Percentiles rank a stretch among this genome's conserved stretches.
phyloP scores from a whole-genome alignment of 2,888 invertebrate genomes.

The Tenthredo scrophulariae region DNA sequence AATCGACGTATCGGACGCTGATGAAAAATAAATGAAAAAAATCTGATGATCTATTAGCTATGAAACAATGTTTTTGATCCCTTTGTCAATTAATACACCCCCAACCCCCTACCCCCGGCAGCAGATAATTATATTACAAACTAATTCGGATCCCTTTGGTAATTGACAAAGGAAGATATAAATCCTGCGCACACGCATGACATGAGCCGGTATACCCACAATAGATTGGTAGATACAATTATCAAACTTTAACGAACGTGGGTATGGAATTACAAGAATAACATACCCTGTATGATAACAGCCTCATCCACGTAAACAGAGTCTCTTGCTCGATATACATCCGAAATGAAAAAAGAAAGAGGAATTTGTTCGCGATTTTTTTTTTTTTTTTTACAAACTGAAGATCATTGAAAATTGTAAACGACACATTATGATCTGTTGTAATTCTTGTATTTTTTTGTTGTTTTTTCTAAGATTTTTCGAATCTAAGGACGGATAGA shows the following conservation, averaged over 20 bases:
- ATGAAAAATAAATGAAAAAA: background rate
- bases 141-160: constrained; percentile 7
- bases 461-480: no score
- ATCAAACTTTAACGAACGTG: background rate
- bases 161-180: constrained; percentile 34
- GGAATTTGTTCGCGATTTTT: no score
- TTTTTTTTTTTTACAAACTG: no score
- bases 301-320: background rate
- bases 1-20: background rate
- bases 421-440: no score
- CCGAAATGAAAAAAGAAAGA: no score
- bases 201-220: background rate
- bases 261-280: background rate
- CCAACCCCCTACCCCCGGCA: background rate
- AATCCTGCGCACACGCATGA: background rate
- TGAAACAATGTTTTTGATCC: background rate
- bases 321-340: no score
- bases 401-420: no score
- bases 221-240: background rate
- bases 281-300: background rate
- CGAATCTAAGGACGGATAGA: no score
- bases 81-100: constrained; percentile 8
- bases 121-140: constrained; percentile 9
- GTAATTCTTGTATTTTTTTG: no score
- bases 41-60: background rate